A percentile compares a stretch with the other conserved stretches of the same genome.
Evolutionary conservation across 2,113 vertebrate species (phyloP).

Genomic region (Pholis gunnellus): DNA sequence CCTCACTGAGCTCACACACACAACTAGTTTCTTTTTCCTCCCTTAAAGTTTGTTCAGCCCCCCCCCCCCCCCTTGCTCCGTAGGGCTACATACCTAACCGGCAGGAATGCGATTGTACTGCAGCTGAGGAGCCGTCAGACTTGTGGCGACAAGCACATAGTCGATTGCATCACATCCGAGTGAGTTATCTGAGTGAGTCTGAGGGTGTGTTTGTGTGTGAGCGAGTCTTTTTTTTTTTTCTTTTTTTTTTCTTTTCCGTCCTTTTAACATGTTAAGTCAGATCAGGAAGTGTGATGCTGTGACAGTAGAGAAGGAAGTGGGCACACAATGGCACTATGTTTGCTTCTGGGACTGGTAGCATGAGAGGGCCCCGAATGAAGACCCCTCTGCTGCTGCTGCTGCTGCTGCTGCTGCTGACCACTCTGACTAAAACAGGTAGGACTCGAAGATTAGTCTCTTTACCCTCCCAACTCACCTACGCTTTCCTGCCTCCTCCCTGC

Average conservation of each 20-base stretch:
- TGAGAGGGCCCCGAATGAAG: constrained; percentile 71
- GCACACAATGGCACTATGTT: constrained; percentile 79
- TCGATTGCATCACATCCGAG: constrained; percentile 92
- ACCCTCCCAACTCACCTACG: neutral
- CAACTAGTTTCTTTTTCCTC: constrained; percentile 39
- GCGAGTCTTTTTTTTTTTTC: neutral
- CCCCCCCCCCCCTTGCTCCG: neutral
- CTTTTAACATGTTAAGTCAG: constrained; percentile 76
- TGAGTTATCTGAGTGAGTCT: constrained; percentile 75
- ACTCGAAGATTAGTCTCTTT: neutral
- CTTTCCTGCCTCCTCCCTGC: constrained; percentile 26
- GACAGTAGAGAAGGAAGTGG: constrained; percentile 59
- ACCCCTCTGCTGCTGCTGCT: constrained; percentile 61
- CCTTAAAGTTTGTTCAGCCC: constrained; percentile 49
- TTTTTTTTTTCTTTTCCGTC: constrained; percentile 14
- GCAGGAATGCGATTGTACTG: constrained; percentile 66
- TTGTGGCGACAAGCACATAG: constrained; percentile 89
- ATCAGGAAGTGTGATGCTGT: constrained; percentile 90
- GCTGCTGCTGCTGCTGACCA: constrained; percentile 54
- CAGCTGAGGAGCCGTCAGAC: constrained; percentile 63
- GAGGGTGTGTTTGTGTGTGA: constrained; percentile 35
- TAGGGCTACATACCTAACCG: constrained; percentile 56
- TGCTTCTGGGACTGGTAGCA: constrained; percentile 56
- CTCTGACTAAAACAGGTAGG: constrained; percentile 80
- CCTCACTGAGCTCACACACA: constrained; percentile 2